Base-by-base conservation (phyloP, 2,113 vertebrate species). In the Sinocyclocheilus anshuiensis region DNA sequence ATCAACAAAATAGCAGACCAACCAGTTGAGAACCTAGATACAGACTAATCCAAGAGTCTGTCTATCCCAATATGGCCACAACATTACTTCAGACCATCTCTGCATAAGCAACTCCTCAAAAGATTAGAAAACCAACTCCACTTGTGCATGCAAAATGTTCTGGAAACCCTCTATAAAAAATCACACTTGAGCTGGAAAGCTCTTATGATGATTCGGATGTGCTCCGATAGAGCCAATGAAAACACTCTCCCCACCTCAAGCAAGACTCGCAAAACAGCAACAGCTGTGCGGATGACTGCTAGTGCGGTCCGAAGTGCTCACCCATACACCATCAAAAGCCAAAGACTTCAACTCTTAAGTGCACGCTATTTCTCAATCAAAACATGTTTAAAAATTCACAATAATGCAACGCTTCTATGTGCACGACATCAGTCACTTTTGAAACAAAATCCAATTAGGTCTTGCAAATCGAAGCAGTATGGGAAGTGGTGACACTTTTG, bases 151-250 rank as follows among this genome's bases (percentile, higher is more conserved):
- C 45, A 81, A 81, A 67, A 71, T n/a, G 16, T 83, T 36, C 81
- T 83, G 81, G 65, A 83, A 83, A 69, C 13, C 24, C 42, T 71
- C 16, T 7, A 55, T 76, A 15, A 48, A 48, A 59, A 67, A 67
- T 81, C 59, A 50, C 79, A 81, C 79, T 81, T 29, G 61, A 48
- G 81, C 29, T 72, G 48, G 67, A 55, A 13, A 13, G 63, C 81
- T 39, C 59, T 20, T 11, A 81, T 7, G 16, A 83, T 53, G 81
- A 83, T 48, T 2, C n/a, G n/a, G n/a, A 83, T 83, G 65, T 83
- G 63, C 65, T 39, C 9, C 4, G 48, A 72, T 8, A 55, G 11
- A 72, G 65, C 81, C 65, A 83, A 83, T 72, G 45, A 72, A 83
- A 83, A 83, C 63, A 24, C 18, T 13, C 61, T 67, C 59, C 61